Evolutionary conservation across 2,888 invertebrate genomes (phyloP), one percentile per base, ranked within the genome.

Genomic region (Parelbella ahira): DNA sequence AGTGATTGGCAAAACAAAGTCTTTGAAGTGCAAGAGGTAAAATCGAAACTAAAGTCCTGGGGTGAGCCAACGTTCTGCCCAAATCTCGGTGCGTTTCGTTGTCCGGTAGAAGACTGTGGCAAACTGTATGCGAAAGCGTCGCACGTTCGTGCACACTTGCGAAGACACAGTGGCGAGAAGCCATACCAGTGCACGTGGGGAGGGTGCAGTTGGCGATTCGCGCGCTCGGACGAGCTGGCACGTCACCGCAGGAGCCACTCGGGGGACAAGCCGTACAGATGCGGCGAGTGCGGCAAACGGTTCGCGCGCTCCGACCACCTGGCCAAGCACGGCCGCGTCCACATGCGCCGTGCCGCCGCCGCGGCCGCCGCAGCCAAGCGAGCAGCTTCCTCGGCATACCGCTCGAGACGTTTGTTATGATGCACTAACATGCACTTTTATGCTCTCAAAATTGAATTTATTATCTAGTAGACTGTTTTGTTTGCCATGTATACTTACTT

Each of bases 251-350:
- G 98, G 50, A 97, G 97, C n/a, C 98, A 98, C 78, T 97, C 97
- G 0, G 98, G 98, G 0, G 91, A 97, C 48, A 97, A 97, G 74
- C 98, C 98, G 0, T 98, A 98, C 77, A 91, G 93, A 44, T 98
- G 98, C 75, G 89, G 90, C 44, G 90, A 95, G 58, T 98, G 98
- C 73, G 90, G 92, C 32, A 97, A 98, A 77, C 90, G 93, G 48
- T 98, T 98, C 77, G 95, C 97, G 0, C 90, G 98, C 12, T 97
- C 97, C 13, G 98, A 98, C 75, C 98, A 98, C 74, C 89, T 98
- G 43, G 92, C 97, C 12, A 98, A 98, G 75, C 98, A 98, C 74
- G 91, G 93, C 7, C 96, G 93, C 56, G 94, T 95, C 3, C 95
- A 95, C 69, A 91, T 93, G 29, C 90, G 93, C 5, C 78, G 84